Conservation (phyloP, 1,140 invertebrate genomes). For the Drosophila eugracilis region DNA sequence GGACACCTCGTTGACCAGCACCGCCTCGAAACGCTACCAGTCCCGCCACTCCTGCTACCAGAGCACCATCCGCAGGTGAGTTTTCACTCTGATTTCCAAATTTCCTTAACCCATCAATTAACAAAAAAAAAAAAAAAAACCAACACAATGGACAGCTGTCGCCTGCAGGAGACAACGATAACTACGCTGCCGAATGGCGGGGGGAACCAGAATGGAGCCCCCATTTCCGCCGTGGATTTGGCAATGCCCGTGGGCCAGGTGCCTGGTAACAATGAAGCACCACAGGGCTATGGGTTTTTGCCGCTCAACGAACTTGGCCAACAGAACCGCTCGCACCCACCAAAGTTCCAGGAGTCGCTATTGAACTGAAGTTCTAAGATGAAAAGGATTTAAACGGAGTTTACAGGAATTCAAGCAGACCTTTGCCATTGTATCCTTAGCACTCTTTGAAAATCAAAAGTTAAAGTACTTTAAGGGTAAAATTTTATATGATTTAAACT, state of each 20-base stretch:
- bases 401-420: conserved; percentile 62
- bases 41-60: conserved; percentile 79
- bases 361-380: conserved; percentile 45
- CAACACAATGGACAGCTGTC: conserved; percentile 42
- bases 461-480: neutral
- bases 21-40: conserved; percentile 77
- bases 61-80: conserved; percentile 80
- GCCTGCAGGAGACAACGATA: conserved; percentile 80
- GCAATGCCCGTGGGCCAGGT: conserved; percentile 1
- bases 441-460: conserved; percentile 20
- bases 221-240: conserved; percentile 37
- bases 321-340: conserved; percentile 34
- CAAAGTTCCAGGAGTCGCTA: conserved; percentile 57
- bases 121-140: no score
- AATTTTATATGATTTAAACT: neutral
- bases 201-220: conserved; percentile 44
- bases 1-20: conserved; percentile 83
- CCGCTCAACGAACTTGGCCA: conserved; percentile 51
- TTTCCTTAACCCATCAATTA: neutral
- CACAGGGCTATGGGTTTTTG: conserved; percentile 52
- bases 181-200: conserved; percentile 73
- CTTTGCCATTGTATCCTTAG: neutral
- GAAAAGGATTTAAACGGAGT: conserved; percentile 41
- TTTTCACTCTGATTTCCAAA: neutral
- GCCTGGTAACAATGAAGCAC: conserved; percentile 31